Percentiles rank a stretch among this genome's conserved stretches.
Conservation (phyloP, 1,140 invertebrate species). For the Polypedilum pembai region DNA sequence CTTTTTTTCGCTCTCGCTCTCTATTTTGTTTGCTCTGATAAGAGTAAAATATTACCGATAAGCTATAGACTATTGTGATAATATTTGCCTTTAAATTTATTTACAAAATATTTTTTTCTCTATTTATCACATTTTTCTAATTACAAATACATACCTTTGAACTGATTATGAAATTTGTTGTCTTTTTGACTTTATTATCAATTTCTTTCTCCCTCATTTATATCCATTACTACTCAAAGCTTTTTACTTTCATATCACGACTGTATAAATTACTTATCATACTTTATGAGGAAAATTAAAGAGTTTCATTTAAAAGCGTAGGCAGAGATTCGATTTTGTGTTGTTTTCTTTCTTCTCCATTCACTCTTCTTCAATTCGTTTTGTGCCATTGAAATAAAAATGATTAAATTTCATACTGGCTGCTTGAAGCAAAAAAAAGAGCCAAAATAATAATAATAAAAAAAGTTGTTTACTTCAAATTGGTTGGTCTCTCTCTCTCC, state of each 20-base stretch:
- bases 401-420: slow-evolving; percentile 1
- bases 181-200: background rate
- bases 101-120: background rate
- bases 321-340: too few relatives aligned
- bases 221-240: too few relatives aligned
- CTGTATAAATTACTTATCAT: too few relatives aligned
- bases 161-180: background rate
- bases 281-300: too few relatives aligned
- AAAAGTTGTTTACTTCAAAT: slow-evolving; percentile 13
- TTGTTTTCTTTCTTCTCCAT: too few relatives aligned
- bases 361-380: background rate
- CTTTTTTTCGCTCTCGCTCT: too few relatives aligned
- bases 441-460: slow-evolving; percentile 8
- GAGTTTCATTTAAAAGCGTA: too few relatives aligned
- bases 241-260: too few relatives aligned
- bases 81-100: background rate
- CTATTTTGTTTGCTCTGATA: background rate
- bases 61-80: background rate
- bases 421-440: background rate
- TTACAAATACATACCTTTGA: background rate
- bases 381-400: slow-evolving; percentile 6
- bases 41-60: background rate
- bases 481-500: background rate
- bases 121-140: background rate
- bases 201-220: too few relatives aligned